Evolutionary conservation across 2,113 vertebrate species (phyloP), one percentile per base, ranked within the genome.

Genomic region (Pholis gunnellus): DNA sequence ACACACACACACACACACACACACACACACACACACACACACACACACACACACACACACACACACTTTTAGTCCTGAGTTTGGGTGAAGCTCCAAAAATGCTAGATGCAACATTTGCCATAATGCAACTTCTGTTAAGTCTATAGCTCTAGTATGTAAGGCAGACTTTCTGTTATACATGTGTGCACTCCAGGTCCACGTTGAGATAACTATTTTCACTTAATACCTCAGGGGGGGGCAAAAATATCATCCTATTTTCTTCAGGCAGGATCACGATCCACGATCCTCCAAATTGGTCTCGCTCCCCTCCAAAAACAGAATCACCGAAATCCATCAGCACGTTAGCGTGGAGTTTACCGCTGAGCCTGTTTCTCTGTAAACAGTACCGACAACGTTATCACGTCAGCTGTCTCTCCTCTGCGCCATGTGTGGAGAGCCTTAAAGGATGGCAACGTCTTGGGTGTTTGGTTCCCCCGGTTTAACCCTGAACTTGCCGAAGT

Each of bases 141-240:
- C 36, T 31, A 31, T 31, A 2, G 29, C 29, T 31, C 2, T 31
- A 52, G 17, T 29, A 10, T 59, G 57, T 29, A 11, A 17, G 17
- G 13, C 50, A n/a, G 25, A 10, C 38, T 70, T 40, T 29, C 22
- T 38, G 20, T 27, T 27, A 1, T 14, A 27, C 11, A 31, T 8
- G 1, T 60, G 42, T 36, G 25, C n/a, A n/a, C 20, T 27, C 29
- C 29, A 22, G 4, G 18, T 46, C 22, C 27, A 4, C 0, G 6
- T 34, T 67, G 59, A 70, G 40, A 44, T n/a, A 22, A 77, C 72
- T 56, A 40, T 22, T 64, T 75, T 76, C 72, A 73, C 50, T 22
- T 73, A 69, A 56, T 50, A 78, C 73, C 50, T 85, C 79, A 75
- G 8, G 70, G 4, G 70, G 4, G 46, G 42, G 42, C 10, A 44